A percentile compares a stretch with the other conserved stretches of the same genome.
These are phyloP conservation scores for Andrena bucephala DNA, from an alignment of 2,888 invertebrate species.

Conservation along the genomic window DNA sequence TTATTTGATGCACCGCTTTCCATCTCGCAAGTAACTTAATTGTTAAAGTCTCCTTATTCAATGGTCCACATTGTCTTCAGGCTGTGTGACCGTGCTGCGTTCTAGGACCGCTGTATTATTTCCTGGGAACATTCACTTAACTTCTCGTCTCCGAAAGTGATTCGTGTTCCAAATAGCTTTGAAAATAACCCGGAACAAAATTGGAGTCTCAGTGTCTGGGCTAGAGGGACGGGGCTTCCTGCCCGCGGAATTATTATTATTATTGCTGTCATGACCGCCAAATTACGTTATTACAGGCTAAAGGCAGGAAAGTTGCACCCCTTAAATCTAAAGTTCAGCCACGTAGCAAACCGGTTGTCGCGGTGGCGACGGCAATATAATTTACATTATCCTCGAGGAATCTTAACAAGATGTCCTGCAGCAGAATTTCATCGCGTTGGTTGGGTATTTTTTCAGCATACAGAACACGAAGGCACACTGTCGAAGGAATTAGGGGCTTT, in stretches of 20 bases:
- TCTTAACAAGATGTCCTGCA: constrained; percentile 8
- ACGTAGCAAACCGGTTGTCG: not conserved
- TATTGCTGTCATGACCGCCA: not conserved
- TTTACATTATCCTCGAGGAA: constrained; percentile 14
- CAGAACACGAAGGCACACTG: not conserved
- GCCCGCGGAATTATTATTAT: constrained; percentile 16
- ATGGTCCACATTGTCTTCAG: not conserved
- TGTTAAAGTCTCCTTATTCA: not conserved
- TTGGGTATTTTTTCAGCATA: not conserved
- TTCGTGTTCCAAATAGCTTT: not conserved
- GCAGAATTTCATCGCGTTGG: not conserved
- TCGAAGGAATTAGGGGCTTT: not conserved
- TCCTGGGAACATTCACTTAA: not conserved
- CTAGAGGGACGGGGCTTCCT: not conserved
- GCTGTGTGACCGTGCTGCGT: not conserved
- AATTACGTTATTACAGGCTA: constrained; percentile 16
- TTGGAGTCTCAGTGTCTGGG: not conserved
- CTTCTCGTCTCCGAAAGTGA: constrained; percentile 9
- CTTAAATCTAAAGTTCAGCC: not conserved
- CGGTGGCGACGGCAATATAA: not conserved
- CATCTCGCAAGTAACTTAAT: not conserved
- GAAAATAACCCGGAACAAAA: not conserved
- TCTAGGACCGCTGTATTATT: not conserved
- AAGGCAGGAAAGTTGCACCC: constrained; percentile 11
- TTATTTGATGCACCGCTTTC: too few species aligned